These are phyloP conservation scores for Thera obeliscata DNA, from an alignment of 2,888 invertebrate species.

Conservation along the genomic window DNA sequence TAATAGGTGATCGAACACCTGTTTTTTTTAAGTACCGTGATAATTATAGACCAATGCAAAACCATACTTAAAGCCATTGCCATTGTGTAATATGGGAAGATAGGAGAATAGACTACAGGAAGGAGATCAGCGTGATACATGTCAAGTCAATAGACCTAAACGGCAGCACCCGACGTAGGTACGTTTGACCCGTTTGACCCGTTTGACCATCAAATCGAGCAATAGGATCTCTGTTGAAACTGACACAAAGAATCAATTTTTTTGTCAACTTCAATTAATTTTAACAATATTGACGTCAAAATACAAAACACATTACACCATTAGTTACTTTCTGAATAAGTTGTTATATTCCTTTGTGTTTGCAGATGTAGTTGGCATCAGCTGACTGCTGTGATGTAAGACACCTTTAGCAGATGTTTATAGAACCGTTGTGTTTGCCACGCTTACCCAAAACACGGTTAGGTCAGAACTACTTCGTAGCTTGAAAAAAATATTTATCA, in stretches of 20 bases:
- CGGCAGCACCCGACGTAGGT: no score
- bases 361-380: constrained; percentile 15
- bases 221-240: neutral
- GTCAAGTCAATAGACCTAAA: no score
- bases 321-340: neutral
- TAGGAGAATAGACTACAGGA: no score
- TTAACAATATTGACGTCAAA: constrained; percentile 4
- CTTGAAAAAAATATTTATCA: neutral
- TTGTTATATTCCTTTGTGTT: neutral
- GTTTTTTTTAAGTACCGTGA: no score
- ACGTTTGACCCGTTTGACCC: no score
- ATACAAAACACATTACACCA: constrained; percentile 10
- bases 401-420: constrained; percentile 24
- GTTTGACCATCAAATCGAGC: no score
- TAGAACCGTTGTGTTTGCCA: constrained; percentile 1
- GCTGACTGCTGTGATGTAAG: constrained; percentile 6
- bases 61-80: no score
- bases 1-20: no score
- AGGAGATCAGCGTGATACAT: no score
- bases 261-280: constrained; percentile 5
- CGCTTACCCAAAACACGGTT: neutral
- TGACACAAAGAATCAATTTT: neutral
- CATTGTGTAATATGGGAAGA: no score
- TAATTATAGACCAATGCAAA: no score
- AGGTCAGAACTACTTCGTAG: neutral